phyloP scores from a whole-genome alignment of 1,140 invertebrate genomes.

The Drosophila persimilis region DNA sequence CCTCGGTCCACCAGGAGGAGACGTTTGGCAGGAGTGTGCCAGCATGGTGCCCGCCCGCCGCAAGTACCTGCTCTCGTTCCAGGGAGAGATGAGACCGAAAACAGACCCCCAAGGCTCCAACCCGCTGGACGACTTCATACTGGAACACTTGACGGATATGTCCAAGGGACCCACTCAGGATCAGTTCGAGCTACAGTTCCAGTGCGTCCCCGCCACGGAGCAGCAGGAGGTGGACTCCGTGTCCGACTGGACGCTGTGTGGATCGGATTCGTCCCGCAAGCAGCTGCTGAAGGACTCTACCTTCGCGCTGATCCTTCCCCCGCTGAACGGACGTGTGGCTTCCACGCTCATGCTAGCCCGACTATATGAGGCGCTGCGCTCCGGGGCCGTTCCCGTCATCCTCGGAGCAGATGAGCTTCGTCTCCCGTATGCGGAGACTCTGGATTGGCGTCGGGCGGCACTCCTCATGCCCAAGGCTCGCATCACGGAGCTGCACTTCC shows the following conservation, averaged over 20 bases:
- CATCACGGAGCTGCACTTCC: slow-evolving; percentile 96
- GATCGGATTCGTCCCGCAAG: slow-evolving; percentile 89
- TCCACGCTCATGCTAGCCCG: slow-evolving; percentile 92
- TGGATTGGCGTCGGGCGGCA: slow-evolving; percentile 94
- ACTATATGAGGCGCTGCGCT: slow-evolving; percentile 93
- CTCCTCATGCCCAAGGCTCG: slow-evolving; percentile 93
- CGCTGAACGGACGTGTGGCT: slow-evolving; percentile 86
- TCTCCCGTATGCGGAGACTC: slow-evolving; percentile 93
- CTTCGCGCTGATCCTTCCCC: slow-evolving; percentile 92
- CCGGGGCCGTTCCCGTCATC: slow-evolving; percentile 95
- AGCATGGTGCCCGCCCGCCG: slow-evolving; percentile 92
- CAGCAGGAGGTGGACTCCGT: slow-evolving; percentile 85
- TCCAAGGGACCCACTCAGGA: slow-evolving; percentile 86
- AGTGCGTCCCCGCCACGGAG: slow-evolving; percentile 89
- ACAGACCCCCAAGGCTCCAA: slow-evolving; percentile 9
- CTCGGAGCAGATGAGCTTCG: slow-evolving; percentile 90
- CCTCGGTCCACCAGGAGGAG: slow-evolving; percentile 90
- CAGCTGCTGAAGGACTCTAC: slow-evolving; percentile 92
- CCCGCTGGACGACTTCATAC: slow-evolving; percentile 86
- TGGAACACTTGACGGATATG: slow-evolving; percentile 88
- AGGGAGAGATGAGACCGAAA: slow-evolving; percentile 87
- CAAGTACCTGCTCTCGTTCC: slow-evolving; percentile 92
- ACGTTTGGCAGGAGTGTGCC: slow-evolving; percentile 94
- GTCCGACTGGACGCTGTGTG: slow-evolving; percentile 93
- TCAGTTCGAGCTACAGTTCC: slow-evolving; percentile 91